These are phyloP conservation scores for Allacma fusca DNA, from an alignment of 2,888 invertebrate species.

Conservation along the genomic window DNA sequence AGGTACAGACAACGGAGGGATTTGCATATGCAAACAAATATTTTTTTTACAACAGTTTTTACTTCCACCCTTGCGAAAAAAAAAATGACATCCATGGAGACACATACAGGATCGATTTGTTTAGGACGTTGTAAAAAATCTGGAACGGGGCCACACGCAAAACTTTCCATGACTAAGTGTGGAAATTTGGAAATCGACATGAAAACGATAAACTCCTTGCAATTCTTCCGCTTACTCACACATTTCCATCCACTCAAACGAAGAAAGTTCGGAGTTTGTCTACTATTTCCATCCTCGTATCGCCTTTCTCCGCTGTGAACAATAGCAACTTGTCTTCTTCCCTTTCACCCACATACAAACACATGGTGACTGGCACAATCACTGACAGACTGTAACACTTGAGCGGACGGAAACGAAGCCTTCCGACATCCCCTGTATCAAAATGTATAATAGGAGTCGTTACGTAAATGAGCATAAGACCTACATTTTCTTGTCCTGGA, in stretches of 20 bases:
- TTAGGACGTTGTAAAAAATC: slow-evolving; percentile 14
- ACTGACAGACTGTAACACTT: neutral
- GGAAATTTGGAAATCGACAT: slow-evolving; percentile 5
- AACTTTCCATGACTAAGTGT: slow-evolving; percentile 7
- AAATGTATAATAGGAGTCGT: neutral
- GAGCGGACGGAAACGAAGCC: neutral
- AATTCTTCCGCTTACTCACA: slow-evolving; percentile 16
- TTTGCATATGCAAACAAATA: no score
- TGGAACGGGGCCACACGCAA: slow-evolving; percentile 8
- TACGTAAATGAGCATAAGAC: slow-evolving; percentile 2
- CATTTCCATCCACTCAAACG: slow-evolving; percentile 4
- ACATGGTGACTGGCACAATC: slow-evolving; percentile 12
- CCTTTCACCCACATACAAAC: neutral
- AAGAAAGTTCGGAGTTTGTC: neutral
- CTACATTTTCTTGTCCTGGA: neutral
- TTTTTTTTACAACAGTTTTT: no score
- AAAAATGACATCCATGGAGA: slow-evolving; percentile 2
- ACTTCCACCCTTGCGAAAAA: neutral
- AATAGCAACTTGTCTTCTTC: slow-evolving; percentile 13
- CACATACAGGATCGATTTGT: neutral
- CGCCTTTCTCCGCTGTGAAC: neutral
- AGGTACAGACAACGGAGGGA: no score
- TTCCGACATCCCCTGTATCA: neutral
- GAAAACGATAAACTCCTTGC: neutral
- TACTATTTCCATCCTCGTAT: neutral